Conservation (phyloP, 2,113 vertebrate species). For the Corythoichthys haematopterus region DNA sequence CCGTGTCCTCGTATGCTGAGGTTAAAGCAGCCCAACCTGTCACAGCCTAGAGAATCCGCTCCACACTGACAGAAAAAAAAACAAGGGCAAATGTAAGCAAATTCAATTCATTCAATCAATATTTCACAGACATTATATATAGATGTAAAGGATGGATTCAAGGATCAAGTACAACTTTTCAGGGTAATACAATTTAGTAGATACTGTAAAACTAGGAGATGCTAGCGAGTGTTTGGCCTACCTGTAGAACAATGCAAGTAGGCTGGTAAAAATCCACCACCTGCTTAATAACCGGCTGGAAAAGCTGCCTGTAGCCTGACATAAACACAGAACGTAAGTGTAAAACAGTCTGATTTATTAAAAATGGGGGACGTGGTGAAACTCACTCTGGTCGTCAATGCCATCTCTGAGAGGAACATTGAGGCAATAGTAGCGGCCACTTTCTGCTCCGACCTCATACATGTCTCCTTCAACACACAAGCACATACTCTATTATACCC, state of each 20-base stretch:
- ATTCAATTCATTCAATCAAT: no score
- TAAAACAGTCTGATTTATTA: neutral
- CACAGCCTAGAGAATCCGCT: slow-evolving; percentile 94
- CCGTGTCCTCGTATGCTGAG: slow-evolving; percentile 97
- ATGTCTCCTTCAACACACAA: slow-evolving; percentile 82
- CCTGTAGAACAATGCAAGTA: slow-evolving; percentile 96
- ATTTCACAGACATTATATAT: neutral
- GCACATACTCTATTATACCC: neutral
- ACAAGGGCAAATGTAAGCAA: neutral
- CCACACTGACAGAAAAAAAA: slow-evolving; percentile 80
- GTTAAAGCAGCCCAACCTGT: slow-evolving; percentile 95
- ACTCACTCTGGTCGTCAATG: slow-evolving; percentile 95
- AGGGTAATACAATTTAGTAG: neutral
- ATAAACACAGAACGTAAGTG: neutral
- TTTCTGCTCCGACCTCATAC: slow-evolving; percentile 97
- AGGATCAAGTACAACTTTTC: no score
- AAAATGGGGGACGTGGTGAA: neutral
- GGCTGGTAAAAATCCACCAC: slow-evolving; percentile 98
- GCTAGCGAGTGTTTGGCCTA: slow-evolving; percentile 44
- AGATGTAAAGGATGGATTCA: no score
- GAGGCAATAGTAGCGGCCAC: slow-evolving; percentile 95
- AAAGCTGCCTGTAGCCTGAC: slow-evolving; percentile 94
- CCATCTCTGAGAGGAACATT: slow-evolving; percentile 95
- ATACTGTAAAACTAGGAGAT: neutral
- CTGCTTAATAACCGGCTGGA: slow-evolving; percentile 97